phyloP scores from a whole-genome alignment of 2,113 vertebrate genomes.

The Empidonax alnorum region DNA sequence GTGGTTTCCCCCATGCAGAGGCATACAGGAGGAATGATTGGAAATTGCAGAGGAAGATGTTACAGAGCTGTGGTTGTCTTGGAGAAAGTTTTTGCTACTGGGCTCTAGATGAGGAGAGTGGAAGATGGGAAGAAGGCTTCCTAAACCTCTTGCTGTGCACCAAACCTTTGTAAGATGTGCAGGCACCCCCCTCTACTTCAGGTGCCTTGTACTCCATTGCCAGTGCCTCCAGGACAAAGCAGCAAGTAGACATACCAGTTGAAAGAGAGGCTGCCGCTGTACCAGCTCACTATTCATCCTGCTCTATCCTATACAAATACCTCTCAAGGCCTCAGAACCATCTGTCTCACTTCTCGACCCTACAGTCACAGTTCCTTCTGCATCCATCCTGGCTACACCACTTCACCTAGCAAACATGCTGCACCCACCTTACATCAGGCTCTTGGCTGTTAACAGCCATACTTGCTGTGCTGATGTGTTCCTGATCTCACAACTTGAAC shows the following conservation, averaged over 20 bases:
- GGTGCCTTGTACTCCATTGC: not conserved
- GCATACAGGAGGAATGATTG: not conserved
- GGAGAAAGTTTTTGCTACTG: not conserved
- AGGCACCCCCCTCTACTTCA: not conserved
- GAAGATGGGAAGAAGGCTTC: not conserved
- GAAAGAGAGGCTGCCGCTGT: not conserved
- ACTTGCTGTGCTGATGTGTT: not conserved
- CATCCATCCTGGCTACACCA: not conserved
- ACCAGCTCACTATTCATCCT: not conserved
- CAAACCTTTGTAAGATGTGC: not conserved
- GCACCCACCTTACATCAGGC: not conserved
- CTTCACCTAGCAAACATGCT: not conserved
- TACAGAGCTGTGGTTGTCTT: not conserved
- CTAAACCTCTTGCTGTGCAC: not conserved
- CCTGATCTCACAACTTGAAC: not conserved
- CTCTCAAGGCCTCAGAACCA: not conserved
- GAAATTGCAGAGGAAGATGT: not conserved
- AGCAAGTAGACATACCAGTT: not conserved
- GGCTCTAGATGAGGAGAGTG: not conserved
- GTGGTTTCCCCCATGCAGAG: not conserved
- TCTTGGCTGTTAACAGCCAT: not conserved
- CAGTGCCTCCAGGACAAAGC: not conserved
- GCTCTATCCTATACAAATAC: not conserved
- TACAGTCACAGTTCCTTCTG: not conserved
- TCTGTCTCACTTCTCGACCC: not conserved